These are phyloP conservation scores for Mungos mungo DNA, from an alignment of 2,113 vertebrate species.

Conservation along the genomic window DNA sequence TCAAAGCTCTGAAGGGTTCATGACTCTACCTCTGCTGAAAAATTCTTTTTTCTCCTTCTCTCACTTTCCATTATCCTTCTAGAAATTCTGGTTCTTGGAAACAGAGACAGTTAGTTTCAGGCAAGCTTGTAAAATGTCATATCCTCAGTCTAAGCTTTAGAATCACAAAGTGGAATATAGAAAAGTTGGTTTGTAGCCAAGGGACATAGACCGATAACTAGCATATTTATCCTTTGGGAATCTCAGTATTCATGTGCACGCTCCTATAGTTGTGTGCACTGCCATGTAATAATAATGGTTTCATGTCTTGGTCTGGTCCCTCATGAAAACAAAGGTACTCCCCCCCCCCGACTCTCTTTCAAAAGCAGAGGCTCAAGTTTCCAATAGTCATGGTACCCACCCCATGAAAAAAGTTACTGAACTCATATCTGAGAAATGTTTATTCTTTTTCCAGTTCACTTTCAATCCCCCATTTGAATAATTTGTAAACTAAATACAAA, in stretches of 20 bases:
- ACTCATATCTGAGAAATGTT: background rate
- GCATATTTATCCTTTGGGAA: no score
- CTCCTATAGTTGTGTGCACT: background rate
- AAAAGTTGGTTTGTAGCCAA: background rate
- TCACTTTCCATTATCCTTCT: background rate
- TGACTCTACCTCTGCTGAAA: background rate
- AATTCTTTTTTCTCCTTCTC: background rate
- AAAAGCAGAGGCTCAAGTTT: background rate
- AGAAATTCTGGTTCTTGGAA: background rate
- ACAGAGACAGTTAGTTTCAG: background rate
- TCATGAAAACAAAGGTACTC: background rate
- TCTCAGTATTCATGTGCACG: background rate
- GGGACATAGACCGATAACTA: background rate
- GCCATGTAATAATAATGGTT: background rate
- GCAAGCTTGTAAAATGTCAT: background rate
- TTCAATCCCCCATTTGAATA: background rate
- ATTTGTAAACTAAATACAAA: background rate
- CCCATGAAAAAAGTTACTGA: background rate
- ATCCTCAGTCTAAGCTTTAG: background rate
- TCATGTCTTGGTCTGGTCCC: background rate
- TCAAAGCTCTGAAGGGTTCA: background rate
- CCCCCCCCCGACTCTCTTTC: background rate
- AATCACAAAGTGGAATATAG: background rate
- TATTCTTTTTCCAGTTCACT: background rate
- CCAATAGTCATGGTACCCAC: background rate